Conservation (phyloP, 2,797 vertebrate species). For the Microchirus variegatus region DNA sequence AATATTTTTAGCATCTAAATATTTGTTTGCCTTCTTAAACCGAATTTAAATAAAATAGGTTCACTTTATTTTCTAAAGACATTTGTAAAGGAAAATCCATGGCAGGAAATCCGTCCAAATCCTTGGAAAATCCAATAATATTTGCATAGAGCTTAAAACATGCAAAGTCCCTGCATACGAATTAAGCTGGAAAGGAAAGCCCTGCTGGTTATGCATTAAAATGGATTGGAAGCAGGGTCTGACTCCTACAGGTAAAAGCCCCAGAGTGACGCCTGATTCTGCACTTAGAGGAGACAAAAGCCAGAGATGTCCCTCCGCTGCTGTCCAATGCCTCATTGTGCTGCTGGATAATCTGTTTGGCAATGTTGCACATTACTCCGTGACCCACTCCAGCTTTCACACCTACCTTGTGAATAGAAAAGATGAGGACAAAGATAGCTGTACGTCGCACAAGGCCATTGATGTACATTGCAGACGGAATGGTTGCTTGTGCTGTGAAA, state of each 20-base stretch:
- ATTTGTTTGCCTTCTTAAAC: constrained; percentile 82
- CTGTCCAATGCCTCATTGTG: constrained; percentile 66
- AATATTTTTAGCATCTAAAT: constrained; percentile 84
- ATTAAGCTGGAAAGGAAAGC: constrained; percentile 85
- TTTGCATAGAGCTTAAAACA: constrained; percentile 88
- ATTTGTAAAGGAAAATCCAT: constrained; percentile 85
- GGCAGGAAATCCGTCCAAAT: constrained; percentile 86
- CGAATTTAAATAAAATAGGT: constrained; percentile 84
- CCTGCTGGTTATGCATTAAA: constrained; percentile 85
- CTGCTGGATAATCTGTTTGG: constrained; percentile 68
- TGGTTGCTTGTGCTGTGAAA: constrained; percentile 34
- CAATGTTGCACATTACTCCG: constrained; percentile 29
- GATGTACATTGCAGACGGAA: constrained; percentile 33
- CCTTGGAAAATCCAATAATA: constrained; percentile 88
- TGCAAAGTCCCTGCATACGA: constrained; percentile 85
- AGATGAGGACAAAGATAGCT: constrained; percentile 56
- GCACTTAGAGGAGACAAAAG: constrained; percentile 73
- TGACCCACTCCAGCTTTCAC: constrained; percentile 73
- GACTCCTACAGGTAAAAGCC: constrained; percentile 84
- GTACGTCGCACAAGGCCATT: constrained; percentile 40
- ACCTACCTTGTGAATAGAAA: constrained; percentile 42
- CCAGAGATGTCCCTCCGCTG: constrained; percentile 66
- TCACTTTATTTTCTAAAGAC: constrained; percentile 87
- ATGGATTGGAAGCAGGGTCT: constrained; percentile 82
- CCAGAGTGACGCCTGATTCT: constrained; percentile 68